phyloP scores from a whole-genome alignment of 2,113 vertebrate species.

The Trichomycterus rosablanca region DNA sequence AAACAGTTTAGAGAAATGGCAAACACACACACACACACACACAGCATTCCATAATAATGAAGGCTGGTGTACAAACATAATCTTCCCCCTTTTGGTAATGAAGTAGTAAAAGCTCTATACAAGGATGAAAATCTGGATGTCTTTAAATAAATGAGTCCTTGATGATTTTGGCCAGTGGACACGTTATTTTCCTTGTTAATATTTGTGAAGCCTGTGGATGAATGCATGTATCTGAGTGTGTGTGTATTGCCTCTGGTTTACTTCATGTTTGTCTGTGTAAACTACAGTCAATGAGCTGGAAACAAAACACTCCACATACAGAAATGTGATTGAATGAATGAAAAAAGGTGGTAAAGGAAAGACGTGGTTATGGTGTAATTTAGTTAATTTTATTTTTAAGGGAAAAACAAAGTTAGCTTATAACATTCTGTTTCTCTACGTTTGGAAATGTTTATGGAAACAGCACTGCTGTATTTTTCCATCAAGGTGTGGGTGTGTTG shows the following conservation, averaged over 20 bases:
- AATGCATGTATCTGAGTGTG: constrained; percentile 3
- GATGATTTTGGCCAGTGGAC: neutral
- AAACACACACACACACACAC: neutral
- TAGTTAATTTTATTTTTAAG: too few species aligned
- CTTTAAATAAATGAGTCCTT: constrained; percentile 10
- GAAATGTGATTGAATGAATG: too few species aligned
- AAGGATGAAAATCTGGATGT: constrained; percentile 3
- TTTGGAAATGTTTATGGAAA: too few species aligned
- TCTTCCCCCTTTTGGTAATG: neutral
- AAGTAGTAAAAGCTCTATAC: neutral
- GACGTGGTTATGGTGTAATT: too few species aligned
- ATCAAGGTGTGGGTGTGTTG: too few species aligned
- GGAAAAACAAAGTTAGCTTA: too few species aligned
- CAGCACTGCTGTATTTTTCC: too few species aligned
- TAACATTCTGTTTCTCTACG: too few species aligned
- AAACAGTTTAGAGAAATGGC: neutral
- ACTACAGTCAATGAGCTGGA: too few species aligned
- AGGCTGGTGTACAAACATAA: neutral
- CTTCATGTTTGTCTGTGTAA: too few species aligned
- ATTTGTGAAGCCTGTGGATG: neutral
- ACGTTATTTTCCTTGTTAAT: neutral
- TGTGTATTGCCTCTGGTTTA: neutral
- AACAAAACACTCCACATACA: too few species aligned
- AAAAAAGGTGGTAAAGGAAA: too few species aligned
- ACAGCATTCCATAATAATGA: neutral